Base-by-base conservation (phyloP, 2,113 vertebrate species). In the Alligator mississippiensis region DNA sequence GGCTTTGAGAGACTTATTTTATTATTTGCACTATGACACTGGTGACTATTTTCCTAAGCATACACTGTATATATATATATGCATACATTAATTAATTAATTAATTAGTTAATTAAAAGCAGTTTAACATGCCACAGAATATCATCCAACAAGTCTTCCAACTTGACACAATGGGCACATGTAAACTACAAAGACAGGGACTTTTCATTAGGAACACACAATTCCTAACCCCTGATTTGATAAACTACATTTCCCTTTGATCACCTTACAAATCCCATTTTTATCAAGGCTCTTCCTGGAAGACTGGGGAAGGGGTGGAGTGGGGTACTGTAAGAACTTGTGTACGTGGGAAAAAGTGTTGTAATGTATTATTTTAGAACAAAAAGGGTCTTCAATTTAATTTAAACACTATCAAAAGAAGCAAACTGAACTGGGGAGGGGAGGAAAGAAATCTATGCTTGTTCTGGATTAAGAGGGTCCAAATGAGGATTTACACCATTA, bases 191-290 rank as follows among this genome's bases (percentile, higher is more conserved):
- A 81, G 25, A 22, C 8, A 77, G 57, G 17, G 4, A 3, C 15
- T 72, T 11, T 30, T 19, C 0, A 0, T 9, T 7, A 21, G 72
- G 84, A 88, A 58, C 1, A 0, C 1, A 83, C 57, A 47, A 57
- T 11, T 87, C 17, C 6, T 4, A 59, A 77, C 84, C 57, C 17
- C 6, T 84, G 14, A 19, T 19, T 70, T 4, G 57, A 55, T 25
- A 74, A 89, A 77, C 8, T 47, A 47, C 1, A 54, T 59, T 94
- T 47, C 47, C 47, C 47, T 47, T 47, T 47, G 47, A 22, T 9
- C 34, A 57, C 2, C 2, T 68, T 86, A 62, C 5, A 22, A 28
- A 60, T 55, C 1, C 11, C 4, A 5, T 18, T 82, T 82, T 68
- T 27, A 77, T 63, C 83, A 82, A 57, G 30, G 5, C 63, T 13